Evolutionary conservation across 2,113 vertebrate genomes (phyloP), one percentile per base, ranked within the genome.

Genomic region (Tachuris rubrigastra): DNA sequence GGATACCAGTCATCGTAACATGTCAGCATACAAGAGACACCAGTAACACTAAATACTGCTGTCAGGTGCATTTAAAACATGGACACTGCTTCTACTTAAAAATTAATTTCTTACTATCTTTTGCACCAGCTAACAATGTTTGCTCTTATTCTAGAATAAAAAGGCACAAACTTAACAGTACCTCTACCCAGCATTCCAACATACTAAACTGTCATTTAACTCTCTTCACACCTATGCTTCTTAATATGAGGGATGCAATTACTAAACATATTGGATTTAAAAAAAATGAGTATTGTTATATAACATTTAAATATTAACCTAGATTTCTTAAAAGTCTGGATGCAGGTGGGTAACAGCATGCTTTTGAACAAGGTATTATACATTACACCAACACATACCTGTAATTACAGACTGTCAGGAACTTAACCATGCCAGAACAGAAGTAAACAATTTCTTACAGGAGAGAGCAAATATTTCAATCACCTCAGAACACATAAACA

Each of bases 241-340:
- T 65, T 58, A 47, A 19, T 35, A 69, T 2, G 21, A 74, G 22
- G 8, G 22, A 83, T 73, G 30, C 18, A 89, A 67, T 25, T 74
- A 74, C 9, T 42, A 89, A 85, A 67, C 3, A 24, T 6, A 42
- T 0, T 7, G 2, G 7, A 6, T 15, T 11, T 19, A 80, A 79
- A 91, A 74, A 42, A 56, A 15, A 24, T 8, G 20, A 16, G 11
- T 49, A 58, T 46, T 2, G 0, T 55, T 74, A 71, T 0, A 0
- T 27, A 77, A 20, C 3, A 62, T 35, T 55, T 68, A n/a, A 85
- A 56, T 41, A 46, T 27, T 71, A 85, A 76, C 25, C 21, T 30
- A 39, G 39, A 0, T 89, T 63, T 21, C 41, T 78, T 47, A 52
- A 60, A 16, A 89, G 16, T 23, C 9, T 60, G 9, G 12, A 16